phyloP scores from a whole-genome alignment of 2,888 invertebrate species.

The Sphaeridia pumilis region DNA sequence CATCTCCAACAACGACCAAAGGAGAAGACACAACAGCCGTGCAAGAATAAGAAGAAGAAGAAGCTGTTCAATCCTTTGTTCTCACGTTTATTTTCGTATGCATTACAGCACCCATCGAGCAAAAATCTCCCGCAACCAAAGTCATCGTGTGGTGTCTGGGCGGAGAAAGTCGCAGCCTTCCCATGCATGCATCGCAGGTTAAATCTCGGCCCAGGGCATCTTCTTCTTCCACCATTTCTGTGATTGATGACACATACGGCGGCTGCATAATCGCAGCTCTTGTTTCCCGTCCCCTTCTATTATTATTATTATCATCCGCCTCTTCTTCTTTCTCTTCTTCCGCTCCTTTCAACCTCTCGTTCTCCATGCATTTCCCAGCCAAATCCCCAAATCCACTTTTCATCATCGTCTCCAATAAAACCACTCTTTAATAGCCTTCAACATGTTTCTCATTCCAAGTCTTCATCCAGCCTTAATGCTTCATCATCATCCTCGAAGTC shows the following conservation, averaged over 20 bases:
- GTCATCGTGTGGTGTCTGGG: no score
- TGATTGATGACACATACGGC: slow-evolving; percentile 36
- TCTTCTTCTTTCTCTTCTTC: neutral
- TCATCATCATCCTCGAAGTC: no score
- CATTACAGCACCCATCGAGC: slow-evolving; percentile 33
- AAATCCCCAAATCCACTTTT: slow-evolving; percentile 17
- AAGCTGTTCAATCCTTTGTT: neutral
- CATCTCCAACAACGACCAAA: neutral
- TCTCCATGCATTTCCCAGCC: slow-evolving; percentile 13
- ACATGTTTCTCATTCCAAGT: neutral
- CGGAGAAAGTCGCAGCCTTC: slow-evolving; percentile 13
- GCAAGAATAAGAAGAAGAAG: neutral
- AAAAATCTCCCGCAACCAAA: slow-evolving; percentile 4
- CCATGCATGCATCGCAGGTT: slow-evolving; percentile 26
- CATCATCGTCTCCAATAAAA: slow-evolving; percentile 8
- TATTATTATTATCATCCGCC: no score
- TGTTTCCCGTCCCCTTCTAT: slow-evolving; percentile 34
- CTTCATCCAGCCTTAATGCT: neutral
- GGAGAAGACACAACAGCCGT: neutral
- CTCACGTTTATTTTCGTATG: slow-evolving; percentile 31
- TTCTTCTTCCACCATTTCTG: slow-evolving; percentile 33
- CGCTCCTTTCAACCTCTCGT: neutral
- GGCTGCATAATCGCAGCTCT: slow-evolving; percentile 36
- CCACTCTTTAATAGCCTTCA: neutral
- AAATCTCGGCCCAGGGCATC: slow-evolving; percentile 31